Evolutionary conservation across 2,113 vertebrate species (phyloP).

Genomic region (Axis porcinus): DNA sequence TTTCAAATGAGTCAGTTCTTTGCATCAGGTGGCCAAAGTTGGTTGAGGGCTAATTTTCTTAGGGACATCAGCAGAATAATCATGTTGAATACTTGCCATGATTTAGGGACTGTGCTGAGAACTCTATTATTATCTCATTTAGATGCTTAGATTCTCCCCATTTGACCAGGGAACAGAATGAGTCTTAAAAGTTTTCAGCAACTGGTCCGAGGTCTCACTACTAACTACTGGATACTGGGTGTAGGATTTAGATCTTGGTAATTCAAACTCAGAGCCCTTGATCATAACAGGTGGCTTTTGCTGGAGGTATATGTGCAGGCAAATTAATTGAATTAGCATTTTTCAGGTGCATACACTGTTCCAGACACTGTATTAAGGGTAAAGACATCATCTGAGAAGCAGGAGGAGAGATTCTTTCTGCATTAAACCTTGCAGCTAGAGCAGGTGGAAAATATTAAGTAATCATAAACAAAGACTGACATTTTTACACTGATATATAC

Average conservation of each 20-base stretch:
- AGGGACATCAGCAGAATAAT: neutral
- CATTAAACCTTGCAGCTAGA: neutral
- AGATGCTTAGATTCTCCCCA: neutral
- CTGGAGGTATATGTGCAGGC: neutral
- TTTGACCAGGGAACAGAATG: neutral
- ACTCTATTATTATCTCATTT: neutral
- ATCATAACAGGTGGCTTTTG: neutral
- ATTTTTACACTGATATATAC: neutral
- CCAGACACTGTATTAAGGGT: neutral
- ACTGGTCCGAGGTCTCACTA: neutral
- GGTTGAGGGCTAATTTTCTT: neutral
- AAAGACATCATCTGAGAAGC: neutral
- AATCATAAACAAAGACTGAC: neutral
- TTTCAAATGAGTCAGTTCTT: neutral
- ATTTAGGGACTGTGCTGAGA: neutral
- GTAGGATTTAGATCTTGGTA: neutral
- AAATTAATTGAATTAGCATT: neutral
- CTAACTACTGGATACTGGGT: neutral
- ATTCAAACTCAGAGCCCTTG: neutral
- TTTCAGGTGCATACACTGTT: neutral
- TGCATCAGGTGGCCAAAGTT: neutral
- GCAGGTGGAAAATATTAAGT: neutral
- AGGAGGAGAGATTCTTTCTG: neutral
- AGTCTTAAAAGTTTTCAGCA: neutral
- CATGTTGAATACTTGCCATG: neutral